Base-by-base conservation (phyloP, 2,888 invertebrate species). In the Ligdia adustata region DNA sequence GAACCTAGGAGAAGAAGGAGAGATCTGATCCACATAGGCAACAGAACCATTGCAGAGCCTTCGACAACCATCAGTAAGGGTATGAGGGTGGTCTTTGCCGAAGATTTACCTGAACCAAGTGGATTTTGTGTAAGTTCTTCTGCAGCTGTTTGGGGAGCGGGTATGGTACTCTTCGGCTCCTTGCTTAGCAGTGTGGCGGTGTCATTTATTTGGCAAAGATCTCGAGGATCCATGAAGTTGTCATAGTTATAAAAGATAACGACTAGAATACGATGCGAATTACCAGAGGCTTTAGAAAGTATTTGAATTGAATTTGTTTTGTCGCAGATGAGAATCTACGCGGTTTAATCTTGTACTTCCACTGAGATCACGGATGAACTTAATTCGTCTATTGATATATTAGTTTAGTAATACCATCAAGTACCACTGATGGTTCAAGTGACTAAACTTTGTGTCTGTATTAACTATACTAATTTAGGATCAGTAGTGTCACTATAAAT, bases 31-130 rank as follows among this genome's bases (percentile, higher is more conserved):
- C 85, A 89, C 41, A 46, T 82, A 3, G 82, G 86, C 6, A 91
- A 92, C 52, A 87, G 86, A 18, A 91, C 92, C 1, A 63, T 88
- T 6, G 91, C 32, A 22, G 48, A 92, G 11, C 93, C 94, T 22
- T 65, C 93, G 0, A 91, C 94, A 0, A 91, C 92, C 13, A 91
- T 95, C 60, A 92, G 92, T 9, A 93, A 94, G 68, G 92, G 92
- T 31, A 83, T 95, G 44, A 90, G 92, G 53, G 94, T 95, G 1
- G 92, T 95, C 14, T 90, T 94, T 60, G 93, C 93, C 1, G 94
- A 95, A 62, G 95, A 95, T 60, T 76, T 95, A 35, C 82, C 82
- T 55, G 73, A 70, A 69, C 57, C 77, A 13, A 64, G 75, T 31
- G 91, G 79, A 2, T 85, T 94, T 52, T 95, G 95, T 64, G 85